Conservation (phyloP, 2,113 vertebrate species). For the Chaetura pelagica region DNA sequence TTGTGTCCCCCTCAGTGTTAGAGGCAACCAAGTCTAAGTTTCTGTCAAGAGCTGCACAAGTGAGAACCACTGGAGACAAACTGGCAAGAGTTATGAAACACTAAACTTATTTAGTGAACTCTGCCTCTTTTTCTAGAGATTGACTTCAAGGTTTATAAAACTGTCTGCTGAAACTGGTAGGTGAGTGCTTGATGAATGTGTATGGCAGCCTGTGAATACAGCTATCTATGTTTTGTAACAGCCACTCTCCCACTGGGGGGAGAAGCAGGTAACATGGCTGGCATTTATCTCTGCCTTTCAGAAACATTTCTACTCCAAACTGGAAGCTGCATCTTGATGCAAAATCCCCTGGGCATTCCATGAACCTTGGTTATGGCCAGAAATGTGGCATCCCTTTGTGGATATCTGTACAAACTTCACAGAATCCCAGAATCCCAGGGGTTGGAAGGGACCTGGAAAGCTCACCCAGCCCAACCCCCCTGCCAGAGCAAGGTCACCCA, state of each 20-base stretch:
- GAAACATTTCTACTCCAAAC: background rate
- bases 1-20: background rate
- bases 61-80: background rate
- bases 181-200: background rate
- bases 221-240: background rate
- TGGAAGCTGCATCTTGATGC: background rate
- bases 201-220: background rate
- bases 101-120: background rate
- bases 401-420: background rate
- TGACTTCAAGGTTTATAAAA: background rate
- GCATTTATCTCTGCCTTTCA: background rate
- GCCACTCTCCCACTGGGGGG: background rate
- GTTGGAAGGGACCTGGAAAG: too few relatives aligned
- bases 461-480: too few relatives aligned
- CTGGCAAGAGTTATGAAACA: background rate
- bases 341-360: background rate
- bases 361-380: background rate
- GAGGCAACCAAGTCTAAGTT: background rate
- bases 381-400: background rate
- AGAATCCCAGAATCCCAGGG: too few relatives aligned
- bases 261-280: background rate
- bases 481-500: too few relatives aligned
- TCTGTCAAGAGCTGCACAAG: background rate
- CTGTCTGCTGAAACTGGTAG: background rate
- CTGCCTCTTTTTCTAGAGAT: background rate